Conservation (phyloP, 2,113 vertebrate genomes). For the Recurvirostra avosetta region DNA sequence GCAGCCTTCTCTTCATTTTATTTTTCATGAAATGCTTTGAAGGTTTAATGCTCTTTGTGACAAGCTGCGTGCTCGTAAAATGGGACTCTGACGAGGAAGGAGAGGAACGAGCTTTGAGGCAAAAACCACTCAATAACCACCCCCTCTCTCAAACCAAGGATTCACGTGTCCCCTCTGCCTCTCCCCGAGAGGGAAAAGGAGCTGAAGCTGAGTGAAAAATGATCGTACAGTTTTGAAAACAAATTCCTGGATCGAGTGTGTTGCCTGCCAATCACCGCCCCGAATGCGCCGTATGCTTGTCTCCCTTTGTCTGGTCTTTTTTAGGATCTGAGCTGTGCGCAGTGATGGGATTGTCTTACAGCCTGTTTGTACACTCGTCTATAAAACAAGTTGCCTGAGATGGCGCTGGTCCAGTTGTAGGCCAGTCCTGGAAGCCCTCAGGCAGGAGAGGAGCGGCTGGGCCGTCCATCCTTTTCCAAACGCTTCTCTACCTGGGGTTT, state of each 20-base stretch:
- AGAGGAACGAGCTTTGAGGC: background rate
- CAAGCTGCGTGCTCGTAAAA: background rate
- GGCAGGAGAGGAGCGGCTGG: background rate
- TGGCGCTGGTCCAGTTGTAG: background rate
- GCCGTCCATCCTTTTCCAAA: background rate
- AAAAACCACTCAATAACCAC: background rate
- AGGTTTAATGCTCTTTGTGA: background rate
- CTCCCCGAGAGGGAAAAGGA: background rate
- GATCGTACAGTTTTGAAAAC: background rate
- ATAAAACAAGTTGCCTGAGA: background rate
- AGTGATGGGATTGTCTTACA: background rate
- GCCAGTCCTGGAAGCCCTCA: background rate
- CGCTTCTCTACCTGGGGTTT: background rate
- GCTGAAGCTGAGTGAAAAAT: background rate
- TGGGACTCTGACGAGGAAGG: background rate
- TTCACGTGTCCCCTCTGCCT: background rate
- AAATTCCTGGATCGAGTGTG: background rate
- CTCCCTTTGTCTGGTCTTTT: background rate
- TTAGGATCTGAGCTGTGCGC: background rate
- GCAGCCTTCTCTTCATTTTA: background rate
- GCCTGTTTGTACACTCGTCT: background rate
- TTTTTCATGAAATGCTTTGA: background rate
- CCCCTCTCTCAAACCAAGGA: background rate
- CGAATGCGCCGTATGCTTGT: fast-evolving
- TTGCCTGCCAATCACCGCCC: background rate